Conservation (phyloP, 2,888 invertebrate species). For the Steinernema scapterisci region DNA sequence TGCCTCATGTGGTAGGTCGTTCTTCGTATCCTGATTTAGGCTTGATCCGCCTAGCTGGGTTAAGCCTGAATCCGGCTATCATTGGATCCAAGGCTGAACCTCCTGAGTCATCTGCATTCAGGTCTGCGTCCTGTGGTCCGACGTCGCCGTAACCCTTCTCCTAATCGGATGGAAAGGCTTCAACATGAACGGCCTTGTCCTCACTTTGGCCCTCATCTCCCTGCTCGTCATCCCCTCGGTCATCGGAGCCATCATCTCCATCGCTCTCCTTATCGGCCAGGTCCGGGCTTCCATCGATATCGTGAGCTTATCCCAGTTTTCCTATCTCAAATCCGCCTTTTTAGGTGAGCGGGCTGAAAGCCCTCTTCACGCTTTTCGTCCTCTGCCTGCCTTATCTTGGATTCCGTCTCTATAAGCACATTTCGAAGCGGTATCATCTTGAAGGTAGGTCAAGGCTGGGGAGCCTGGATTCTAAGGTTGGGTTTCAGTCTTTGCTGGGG, state of each 20-base stretch:
- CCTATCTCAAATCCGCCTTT: background rate
- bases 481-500: slow-evolving; percentile 46
- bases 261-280: slow-evolving; percentile 46
- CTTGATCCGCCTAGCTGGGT: too few species aligned
- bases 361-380: slow-evolving; percentile 49
- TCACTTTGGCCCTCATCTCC: slow-evolving; percentile 47
- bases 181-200: slow-evolving; percentile 43
- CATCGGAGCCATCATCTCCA: slow-evolving; percentile 40
- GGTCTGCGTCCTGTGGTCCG: slow-evolving; percentile 56
- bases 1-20: slow-evolving; percentile 54
- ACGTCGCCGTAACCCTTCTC: slow-evolving; percentile 53
- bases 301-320: slow-evolving; percentile 36
- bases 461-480: too few species aligned
- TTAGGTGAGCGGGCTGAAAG: slow-evolving; percentile 43
- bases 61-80: too few species aligned
- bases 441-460: slow-evolving; percentile 37
- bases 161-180: slow-evolving; percentile 52
- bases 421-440: slow-evolving; percentile 51
- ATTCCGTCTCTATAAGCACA: slow-evolving; percentile 40
- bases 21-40: too few species aligned
- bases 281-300: slow-evolving; percentile 42
- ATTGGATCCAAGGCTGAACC: too few species aligned
- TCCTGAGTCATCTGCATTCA: too few species aligned
- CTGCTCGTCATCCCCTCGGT: slow-evolving; percentile 48
- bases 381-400: slow-evolving; percentile 52